Evolutionary conservation across 2,113 vertebrate genomes (phyloP).

Genomic region (Alouatta palliata): DNA sequence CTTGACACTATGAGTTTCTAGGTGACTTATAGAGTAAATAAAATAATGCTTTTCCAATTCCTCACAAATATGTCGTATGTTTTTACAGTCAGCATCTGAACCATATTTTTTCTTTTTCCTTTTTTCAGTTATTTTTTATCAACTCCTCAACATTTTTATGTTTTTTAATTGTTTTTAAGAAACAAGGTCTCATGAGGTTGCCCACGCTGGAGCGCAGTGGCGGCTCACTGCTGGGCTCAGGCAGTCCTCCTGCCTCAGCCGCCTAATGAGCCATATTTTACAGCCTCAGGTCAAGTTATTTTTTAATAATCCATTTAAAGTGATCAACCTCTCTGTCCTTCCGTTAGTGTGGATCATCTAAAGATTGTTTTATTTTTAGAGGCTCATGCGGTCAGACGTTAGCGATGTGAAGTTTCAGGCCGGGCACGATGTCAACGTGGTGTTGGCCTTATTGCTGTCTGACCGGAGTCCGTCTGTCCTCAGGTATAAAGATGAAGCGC

Average conservation of each 20-base stretch:
- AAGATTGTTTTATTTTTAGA: not conserved
- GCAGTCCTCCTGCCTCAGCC: too few species aligned
- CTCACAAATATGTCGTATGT: not conserved
- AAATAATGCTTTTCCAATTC: not conserved
- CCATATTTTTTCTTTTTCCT: too few species aligned
- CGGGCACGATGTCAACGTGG: fast-evolving
- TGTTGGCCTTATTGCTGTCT: fast-evolving
- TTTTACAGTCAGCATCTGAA: not conserved
- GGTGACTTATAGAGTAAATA: not conserved
- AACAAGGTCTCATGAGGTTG: too few species aligned
- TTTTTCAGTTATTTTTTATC: too few species aligned
- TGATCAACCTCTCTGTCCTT: not conserved
- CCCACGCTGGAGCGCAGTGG: too few species aligned
- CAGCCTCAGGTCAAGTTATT: not conserved
- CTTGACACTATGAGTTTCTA: not conserved
- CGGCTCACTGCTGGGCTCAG: too few species aligned
- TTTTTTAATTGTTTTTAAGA: too few species aligned
- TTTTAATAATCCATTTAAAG: not conserved
- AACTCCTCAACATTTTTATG: too few species aligned
- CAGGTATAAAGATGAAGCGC: constrained; percentile 94
- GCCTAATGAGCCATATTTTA: not conserved
- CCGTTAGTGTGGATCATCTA: not conserved
- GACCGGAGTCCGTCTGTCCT: not conserved
- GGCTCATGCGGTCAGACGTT: not conserved
- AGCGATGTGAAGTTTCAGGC: too few species aligned